Evolutionary conservation across 2,113 vertebrate genomes (phyloP).

Genomic region (Rhizomys pruinosus): DNA sequence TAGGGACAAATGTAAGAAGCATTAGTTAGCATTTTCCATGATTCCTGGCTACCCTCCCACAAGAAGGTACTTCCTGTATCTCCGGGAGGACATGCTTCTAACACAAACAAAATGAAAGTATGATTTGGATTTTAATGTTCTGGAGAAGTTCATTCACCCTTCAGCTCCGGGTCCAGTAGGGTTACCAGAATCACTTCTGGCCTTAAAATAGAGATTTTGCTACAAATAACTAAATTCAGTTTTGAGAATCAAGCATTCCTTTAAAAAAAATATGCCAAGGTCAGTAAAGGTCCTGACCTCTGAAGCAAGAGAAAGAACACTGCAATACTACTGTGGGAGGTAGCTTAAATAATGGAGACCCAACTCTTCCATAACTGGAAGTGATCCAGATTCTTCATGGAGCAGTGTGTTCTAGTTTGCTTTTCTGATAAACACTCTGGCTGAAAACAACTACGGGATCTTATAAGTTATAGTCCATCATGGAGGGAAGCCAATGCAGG

Average conservation of each 20-base stretch:
- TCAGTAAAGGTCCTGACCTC: not conserved
- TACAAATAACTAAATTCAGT: not conserved
- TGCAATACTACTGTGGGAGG: not conserved
- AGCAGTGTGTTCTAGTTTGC: not conserved
- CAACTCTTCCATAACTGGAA: not conserved
- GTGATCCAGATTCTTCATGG: not conserved
- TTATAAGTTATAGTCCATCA: too few relatives aligned
- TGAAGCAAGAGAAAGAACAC: not conserved
- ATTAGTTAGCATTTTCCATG: constrained; percentile 7
- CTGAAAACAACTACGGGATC: too few relatives aligned
- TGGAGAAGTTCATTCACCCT: not conserved
- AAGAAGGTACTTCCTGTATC: not conserved
- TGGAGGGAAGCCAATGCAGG: too few relatives aligned
- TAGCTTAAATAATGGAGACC: not conserved
- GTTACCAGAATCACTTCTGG: not conserved
- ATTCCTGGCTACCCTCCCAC: not conserved
- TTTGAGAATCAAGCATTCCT: not conserved
- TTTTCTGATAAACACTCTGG: too few relatives aligned
- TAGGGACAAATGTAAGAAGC: constrained; percentile 20
- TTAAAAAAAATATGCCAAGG: not conserved
- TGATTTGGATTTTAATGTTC: not conserved
- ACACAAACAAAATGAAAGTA: not conserved
- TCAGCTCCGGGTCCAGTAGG: not conserved
- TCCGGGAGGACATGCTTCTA: not conserved
- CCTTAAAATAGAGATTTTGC: not conserved